Conservation (phyloP, 1,140 invertebrate species). For the Drosophila nannoptera region DNA sequence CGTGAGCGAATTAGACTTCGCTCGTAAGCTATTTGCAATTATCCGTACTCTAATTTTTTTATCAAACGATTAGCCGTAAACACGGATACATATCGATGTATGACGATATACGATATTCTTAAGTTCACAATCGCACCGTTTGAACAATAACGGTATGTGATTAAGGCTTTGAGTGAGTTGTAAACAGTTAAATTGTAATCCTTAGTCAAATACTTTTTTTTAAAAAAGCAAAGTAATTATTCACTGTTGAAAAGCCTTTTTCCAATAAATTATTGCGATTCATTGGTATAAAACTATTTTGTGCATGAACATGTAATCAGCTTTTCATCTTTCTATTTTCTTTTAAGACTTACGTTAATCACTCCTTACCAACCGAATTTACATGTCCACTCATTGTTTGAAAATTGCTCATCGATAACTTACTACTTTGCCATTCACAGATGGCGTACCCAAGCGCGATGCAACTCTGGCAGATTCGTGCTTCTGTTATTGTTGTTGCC, state of each 20-base stretch:
- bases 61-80: constrained; percentile 5
- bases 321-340: too few relatives aligned
- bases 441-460: constrained; percentile 4
- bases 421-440: constrained; percentile 35
- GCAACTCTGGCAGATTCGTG: constrained; percentile 26
- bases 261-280: too few relatives aligned
- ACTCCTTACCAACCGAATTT: not conserved
- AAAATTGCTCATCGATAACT: constrained; percentile 20
- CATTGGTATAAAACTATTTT: too few relatives aligned
- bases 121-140: constrained; percentile 16
- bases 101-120: not conserved
- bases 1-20: constrained; percentile 10
- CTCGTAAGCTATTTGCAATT: not conserved
- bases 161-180: not conserved
- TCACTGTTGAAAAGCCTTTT: too few relatives aligned
- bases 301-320: too few relatives aligned
- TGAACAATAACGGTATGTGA: not conserved
- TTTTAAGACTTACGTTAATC: too few relatives aligned
- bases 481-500: constrained; percentile 48
- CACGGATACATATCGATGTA: constrained; percentile 27
- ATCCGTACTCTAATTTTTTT: constrained; percentile 16
- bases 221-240: too few relatives aligned
- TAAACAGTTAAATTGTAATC: not conserved
- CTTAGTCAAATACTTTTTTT: not conserved
- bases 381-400: not conserved